Base-by-base conservation (phyloP, 1,140 invertebrate species). In the Drosophila mayri region DNA sequence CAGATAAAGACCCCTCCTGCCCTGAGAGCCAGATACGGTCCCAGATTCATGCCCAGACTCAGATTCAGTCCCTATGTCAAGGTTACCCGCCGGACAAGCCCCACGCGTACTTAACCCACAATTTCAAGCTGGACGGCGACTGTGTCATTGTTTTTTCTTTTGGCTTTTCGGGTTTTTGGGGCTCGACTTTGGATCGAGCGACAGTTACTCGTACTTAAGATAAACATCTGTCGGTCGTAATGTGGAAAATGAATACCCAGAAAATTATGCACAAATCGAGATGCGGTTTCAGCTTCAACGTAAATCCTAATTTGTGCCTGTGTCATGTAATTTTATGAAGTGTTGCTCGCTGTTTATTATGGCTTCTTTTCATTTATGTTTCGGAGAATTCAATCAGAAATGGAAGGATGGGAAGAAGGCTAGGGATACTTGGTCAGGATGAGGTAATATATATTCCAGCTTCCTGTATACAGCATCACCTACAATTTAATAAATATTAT, bases 191-290 rank as follows among this genome's bases (percentile, higher is more conserved):
- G 66, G 30, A 38, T 38, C 30, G 35, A 62, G 52, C 63, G 81
- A 81, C 81, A 90, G 81, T 84, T 84, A 85, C 80, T 85, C 71
- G 74, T 90, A 88, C 84, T 88, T 76, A 84, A 90, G 84, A 88
- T 88, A 83, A 80, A 50, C 58, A 88, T 87, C 84, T 55, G 41
- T 14, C 41, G 38, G 66, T 79, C 40, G 79, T 46, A 57, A 82
- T 65, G 82, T 64, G 59, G 61, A 74, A 87, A 83, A 80, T 77
- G 37, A 79, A 72, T 79, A 68, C 61, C 76, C 52, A 67, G 77
- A 80, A 76, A 79, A 79, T 61, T 59, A 71, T 49, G 38, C 67
- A 77, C 60, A 71, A 35, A 38, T 22, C 59, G 25, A n/a, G 49
- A 63, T 63, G 14, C 32, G 32, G 32, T 18, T 55, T 55, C 32